Evolutionary conservation across 2,113 vertebrate species (phyloP).

Genomic region (Alligator mississippiensis): DNA sequence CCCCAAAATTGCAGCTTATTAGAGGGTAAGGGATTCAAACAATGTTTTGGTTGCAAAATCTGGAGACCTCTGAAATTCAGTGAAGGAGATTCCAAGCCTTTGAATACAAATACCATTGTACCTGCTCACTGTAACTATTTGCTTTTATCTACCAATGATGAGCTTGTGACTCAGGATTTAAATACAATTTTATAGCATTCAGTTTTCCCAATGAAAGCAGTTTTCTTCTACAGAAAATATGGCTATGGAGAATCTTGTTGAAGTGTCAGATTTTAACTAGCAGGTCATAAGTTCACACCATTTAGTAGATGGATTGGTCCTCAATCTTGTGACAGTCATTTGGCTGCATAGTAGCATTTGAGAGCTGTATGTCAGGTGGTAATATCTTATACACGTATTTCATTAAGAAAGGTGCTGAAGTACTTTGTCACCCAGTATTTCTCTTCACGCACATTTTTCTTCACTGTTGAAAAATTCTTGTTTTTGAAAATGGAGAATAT

Average conservation of each 20-base stretch:
- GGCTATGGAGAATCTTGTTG: conserved; percentile 37
- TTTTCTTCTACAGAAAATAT: conserved; percentile 7
- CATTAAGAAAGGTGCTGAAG: background rate
- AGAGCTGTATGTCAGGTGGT: background rate
- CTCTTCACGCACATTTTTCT: background rate
- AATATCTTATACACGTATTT: background rate
- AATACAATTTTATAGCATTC: conserved; percentile 12
- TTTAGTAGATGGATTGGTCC: background rate
- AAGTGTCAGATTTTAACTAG: conserved; percentile 7
- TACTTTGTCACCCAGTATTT: background rate
- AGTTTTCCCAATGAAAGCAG: background rate
- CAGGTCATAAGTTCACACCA: background rate
- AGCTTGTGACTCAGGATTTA: background rate
- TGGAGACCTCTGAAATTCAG: background rate
- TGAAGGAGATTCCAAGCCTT: conserved; percentile 34
- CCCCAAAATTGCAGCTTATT: background rate
- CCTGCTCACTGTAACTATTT: background rate
- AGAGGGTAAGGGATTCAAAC: background rate
- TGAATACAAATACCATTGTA: conserved; percentile 3
- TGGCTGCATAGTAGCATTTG: background rate
- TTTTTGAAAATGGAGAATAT: background rate
- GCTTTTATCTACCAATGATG: background rate
- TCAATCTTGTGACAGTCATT: background rate
- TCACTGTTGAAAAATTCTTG: background rate
- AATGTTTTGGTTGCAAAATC: background rate